These are phyloP conservation scores for Polyploca ridens DNA, from an alignment of 2,888 invertebrate species.

Conservation along the genomic window DNA sequence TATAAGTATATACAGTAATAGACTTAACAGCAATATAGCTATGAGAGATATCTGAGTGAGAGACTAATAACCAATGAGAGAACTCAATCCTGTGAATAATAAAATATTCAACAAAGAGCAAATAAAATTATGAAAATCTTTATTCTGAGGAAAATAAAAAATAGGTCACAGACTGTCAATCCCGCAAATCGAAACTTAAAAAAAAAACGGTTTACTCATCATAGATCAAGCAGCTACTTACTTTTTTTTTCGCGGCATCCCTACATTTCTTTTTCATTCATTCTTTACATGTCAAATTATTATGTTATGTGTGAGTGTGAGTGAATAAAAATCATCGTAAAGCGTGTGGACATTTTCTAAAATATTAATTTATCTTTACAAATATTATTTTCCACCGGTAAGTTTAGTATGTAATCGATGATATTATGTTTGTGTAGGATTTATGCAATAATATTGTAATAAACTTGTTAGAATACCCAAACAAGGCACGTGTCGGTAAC, in stretches of 20 bases:
- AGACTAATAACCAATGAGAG: too few relatives aligned
- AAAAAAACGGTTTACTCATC: too few relatives aligned
- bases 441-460: background rate
- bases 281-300: conserved; percentile 14
- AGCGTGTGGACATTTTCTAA: background rate
- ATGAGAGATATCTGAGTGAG: too few relatives aligned
- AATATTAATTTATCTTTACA: background rate
- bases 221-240: too few relatives aligned
- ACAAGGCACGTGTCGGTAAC: conserved; percentile 25
- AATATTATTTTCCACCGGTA: conserved; percentile 6
- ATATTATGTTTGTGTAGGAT: background rate
- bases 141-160: too few relatives aligned
- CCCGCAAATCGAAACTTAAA: too few relatives aligned
- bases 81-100: too few relatives aligned
- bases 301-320: conserved; percentile 15
- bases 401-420: background rate
- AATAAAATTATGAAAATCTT: too few relatives aligned
- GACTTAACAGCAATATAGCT: too few relatives aligned
- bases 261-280: conserved; percentile 19
- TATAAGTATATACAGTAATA: too few relatives aligned
- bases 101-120: too few relatives aligned
- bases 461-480: conserved; percentile 19
- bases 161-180: too few relatives aligned
- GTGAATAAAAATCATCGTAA: background rate
- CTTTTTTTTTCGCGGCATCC: conserved; percentile 52